Conservation (phyloP, 1,140 invertebrate genomes). For the Lepidotrigona ventralis region DNA sequence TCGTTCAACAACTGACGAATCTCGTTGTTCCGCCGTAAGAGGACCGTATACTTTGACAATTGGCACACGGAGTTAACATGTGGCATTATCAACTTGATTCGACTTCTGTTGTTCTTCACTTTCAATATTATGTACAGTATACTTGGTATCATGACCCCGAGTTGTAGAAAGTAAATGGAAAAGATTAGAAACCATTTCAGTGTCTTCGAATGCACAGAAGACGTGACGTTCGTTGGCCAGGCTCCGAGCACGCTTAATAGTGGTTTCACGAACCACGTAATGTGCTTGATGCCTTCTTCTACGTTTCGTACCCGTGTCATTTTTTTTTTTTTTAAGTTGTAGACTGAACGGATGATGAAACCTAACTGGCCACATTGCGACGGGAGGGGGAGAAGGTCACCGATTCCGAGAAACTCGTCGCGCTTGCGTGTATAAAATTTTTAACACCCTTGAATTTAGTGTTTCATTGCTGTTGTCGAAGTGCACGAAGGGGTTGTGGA, state of each 20-base stretch:
- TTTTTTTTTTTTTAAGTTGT: background rate
- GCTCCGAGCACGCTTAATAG: background rate
- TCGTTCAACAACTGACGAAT: constrained; percentile 50
- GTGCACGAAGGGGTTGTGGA: too few species aligned
- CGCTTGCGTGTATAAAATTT: constrained; percentile 36
- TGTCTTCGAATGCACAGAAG: background rate
- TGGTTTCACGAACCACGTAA: background rate
- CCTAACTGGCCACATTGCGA: too few species aligned
- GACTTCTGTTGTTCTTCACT: too few species aligned
- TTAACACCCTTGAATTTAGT: background rate
- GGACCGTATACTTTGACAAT: constrained; percentile 61
- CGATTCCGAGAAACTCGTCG: background rate
- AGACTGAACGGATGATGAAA: background rate
- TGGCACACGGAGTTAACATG: constrained; percentile 60
- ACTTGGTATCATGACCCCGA: constrained; percentile 23
- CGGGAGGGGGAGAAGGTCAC: too few species aligned
- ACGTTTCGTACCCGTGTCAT: background rate
- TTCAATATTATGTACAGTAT: too few species aligned
- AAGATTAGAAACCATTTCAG: background rate
- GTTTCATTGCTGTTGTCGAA: too few species aligned
- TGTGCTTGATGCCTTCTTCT: background rate
- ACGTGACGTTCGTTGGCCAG: background rate
- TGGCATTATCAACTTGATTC: too few species aligned
- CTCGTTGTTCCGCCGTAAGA: constrained; percentile 44
- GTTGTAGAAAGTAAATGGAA: background rate